Evolutionary conservation across 2,888 invertebrate species (phyloP), one percentile per base, ranked within the genome.

Genomic region (Fissipunctia ypsillon): DNA sequence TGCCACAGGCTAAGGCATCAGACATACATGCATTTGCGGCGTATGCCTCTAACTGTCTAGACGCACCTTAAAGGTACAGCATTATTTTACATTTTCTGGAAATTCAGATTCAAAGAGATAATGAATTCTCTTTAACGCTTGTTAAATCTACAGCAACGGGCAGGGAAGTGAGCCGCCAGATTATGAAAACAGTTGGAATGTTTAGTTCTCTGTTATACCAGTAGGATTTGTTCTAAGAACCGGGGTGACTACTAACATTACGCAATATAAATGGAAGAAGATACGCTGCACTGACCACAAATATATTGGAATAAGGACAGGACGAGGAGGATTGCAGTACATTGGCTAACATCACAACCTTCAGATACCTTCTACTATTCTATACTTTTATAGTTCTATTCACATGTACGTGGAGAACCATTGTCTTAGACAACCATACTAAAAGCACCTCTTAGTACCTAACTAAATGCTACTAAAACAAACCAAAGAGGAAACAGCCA

Each of bases 71-170:
- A 35, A 35, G 35, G 3, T 41, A n/a, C 19, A 52, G 19, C 9
- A 74, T 31, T 7, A 67, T 38, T 60, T 14, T 22, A 41, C 14
- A 54, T 68, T 74, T 52, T 28, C 45, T 56, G 35, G 41, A 75
- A 38, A 60, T 52, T 16, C 38, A 38, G 3, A 35, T 69, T 31
- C 35, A 60, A 52, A 75, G 9, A 22, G 4, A 48, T 54, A 19
- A 69, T 54, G 2, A 48, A 75, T 61, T 69, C 54, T 61, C 69
- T 76, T 75, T 54, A 19, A 48, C 10, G 25, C 5, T 75, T 41
- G 45, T 54, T 76, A 31, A 48, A 41, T 48, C 31, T 43, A 38
- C 59, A 69, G 69, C 52, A 41, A 41, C 14, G 60, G 28, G 52
- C 54, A 69, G 14, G 31, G 1, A 75, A 69, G 25, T 56, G 38